These are phyloP conservation scores for Pogonomyrmex barbatus DNA, from an alignment of 1,140 invertebrate genomes.

Conservation along the genomic window DNA sequence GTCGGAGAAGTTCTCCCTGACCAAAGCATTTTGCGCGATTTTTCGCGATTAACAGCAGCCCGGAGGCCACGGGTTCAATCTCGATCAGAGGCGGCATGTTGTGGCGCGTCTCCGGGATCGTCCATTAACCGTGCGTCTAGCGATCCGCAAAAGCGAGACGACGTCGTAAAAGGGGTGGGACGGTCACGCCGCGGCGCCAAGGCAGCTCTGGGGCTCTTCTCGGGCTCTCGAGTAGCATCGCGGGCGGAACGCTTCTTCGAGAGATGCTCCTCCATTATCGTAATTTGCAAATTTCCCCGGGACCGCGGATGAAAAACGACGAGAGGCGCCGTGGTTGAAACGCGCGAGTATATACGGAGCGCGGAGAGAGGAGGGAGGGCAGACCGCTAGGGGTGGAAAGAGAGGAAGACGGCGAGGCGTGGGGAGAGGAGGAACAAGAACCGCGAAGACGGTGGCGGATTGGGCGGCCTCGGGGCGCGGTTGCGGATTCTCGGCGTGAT, in stretches of 20 bases:
- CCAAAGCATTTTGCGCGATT: slow-evolving; percentile 15
- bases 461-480: slow-evolving; percentile 85
- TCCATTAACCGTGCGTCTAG: slow-evolving; percentile 49
- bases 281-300: slow-evolving; percentile 82
- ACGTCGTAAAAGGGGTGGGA: slow-evolving; percentile 44
- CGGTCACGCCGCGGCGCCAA: slow-evolving; percentile 70
- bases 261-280: slow-evolving; percentile 79
- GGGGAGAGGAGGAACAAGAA: slow-evolving; percentile 65
- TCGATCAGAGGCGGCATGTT: slow-evolving; percentile 26
- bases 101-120: slow-evolving; percentile 25
- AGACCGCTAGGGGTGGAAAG: slow-evolving; percentile 40
- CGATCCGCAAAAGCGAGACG: slow-evolving; percentile 17
- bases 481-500: slow-evolving; percentile 85
- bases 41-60: slow-evolving; percentile 27
- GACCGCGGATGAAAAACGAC: slow-evolving; percentile 77
- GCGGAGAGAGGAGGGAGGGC: slow-evolving; percentile 33
- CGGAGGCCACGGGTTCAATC: slow-evolving; percentile 19
- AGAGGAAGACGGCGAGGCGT: slow-evolving; percentile 9
- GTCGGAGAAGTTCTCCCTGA: not conserved
- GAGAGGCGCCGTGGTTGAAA: slow-evolving; percentile 67
- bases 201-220: slow-evolving; percentile 57
- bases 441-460: slow-evolving; percentile 83
- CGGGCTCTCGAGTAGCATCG: slow-evolving; percentile 68
- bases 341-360: slow-evolving; percentile 62
- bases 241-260: slow-evolving; percentile 72